Evolutionary conservation across 2,888 invertebrate species (phyloP).

Genomic region (Drosophila nr. perissopoda): DNA sequence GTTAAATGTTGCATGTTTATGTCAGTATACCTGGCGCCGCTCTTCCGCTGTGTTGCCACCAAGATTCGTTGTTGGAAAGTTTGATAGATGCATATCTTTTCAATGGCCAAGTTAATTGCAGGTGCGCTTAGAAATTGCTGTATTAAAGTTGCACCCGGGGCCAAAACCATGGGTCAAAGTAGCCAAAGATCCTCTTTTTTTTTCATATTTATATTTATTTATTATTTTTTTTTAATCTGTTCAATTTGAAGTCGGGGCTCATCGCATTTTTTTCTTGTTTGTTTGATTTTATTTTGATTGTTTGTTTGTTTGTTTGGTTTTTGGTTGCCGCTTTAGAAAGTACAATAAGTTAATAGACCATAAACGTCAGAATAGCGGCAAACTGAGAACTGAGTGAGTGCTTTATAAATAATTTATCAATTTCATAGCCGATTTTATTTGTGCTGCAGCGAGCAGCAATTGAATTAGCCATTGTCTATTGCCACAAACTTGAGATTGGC

Average conservation of each 20-base stretch:
- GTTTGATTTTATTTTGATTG: conserved; percentile 21
- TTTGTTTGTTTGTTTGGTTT: conserved; percentile 31
- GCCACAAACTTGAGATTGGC: conserved; percentile 37
- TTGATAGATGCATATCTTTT: conserved; percentile 63
- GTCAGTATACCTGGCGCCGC: background rate
- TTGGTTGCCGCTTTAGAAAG: conserved; percentile 54
- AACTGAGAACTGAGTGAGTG: conserved; percentile 13
- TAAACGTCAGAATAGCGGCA: conserved; percentile 60
- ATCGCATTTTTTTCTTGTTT: background rate
- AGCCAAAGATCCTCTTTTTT: conserved; percentile 24
- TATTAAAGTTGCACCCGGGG: conserved; percentile 60
- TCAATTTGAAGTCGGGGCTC: background rate
- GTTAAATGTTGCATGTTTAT: conserved; percentile 52
- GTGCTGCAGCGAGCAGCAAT: conserved; percentile 45
- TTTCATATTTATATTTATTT: background rate
- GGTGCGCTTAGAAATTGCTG: conserved; percentile 72
- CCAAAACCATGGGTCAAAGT: conserved; percentile 33
- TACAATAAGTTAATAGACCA: conserved; percentile 74
- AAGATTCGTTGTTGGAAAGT: conserved; percentile 54
- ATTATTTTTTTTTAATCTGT: conserved; percentile 8
- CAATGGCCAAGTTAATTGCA: conserved; percentile 69
- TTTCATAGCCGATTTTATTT: conserved; percentile 44
- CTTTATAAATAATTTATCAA: conserved; percentile 77
- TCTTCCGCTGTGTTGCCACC: conserved; percentile 6
- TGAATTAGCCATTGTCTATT: conserved; percentile 71